Base-by-base conservation (phyloP, 1,140 invertebrate species). In the Bombus fervidus region DNA sequence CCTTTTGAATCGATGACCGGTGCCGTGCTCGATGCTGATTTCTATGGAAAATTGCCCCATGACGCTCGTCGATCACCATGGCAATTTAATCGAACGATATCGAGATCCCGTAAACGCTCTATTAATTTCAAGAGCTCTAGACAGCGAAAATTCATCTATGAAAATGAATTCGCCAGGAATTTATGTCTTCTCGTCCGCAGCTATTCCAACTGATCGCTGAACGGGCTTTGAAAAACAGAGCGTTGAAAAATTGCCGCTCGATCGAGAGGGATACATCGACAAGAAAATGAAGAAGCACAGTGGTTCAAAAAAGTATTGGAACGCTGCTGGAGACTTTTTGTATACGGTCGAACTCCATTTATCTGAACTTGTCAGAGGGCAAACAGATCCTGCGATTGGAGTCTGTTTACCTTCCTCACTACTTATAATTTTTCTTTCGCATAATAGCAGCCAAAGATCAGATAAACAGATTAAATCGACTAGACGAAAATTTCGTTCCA, bases 1-100 rank as follows among this genome's bases (percentile, higher is more conserved):
- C 76, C 77, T 71, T 71, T 72, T 68, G 37, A 79, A 34, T 59
- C 76, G 75, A 37, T 57, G 41, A 76, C 25, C 47, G 18, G 47
- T 22, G 47, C 47, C 47, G 18, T 53, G 64, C 64, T 37, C 10
- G 81, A 10, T 39, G 25, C 34, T n/a, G 66, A 80, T 85, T 64
- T 80, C 76, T 37, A 72, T 71, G 75, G 75, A 78, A 84, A 84
- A 84, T 84, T 77, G 41, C 10, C 47, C 43, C 18, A 22, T 39
- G 3, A 37, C 13, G 9, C 28, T 41, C 69, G 69, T 28, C 62
- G n/a, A 13, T 69, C 18, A 34, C 18, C 22, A 3, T 15, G 8
- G 66, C 66, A 68, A 22, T n/a, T 47, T 34, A 31, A 41, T 6
- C 39, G 2, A 25, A 22, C 41, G 18, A 39, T 31, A 47, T 73